Base-by-base conservation (phyloP, 2,797 vertebrate genomes). In the Sciurus carolinensis region DNA sequence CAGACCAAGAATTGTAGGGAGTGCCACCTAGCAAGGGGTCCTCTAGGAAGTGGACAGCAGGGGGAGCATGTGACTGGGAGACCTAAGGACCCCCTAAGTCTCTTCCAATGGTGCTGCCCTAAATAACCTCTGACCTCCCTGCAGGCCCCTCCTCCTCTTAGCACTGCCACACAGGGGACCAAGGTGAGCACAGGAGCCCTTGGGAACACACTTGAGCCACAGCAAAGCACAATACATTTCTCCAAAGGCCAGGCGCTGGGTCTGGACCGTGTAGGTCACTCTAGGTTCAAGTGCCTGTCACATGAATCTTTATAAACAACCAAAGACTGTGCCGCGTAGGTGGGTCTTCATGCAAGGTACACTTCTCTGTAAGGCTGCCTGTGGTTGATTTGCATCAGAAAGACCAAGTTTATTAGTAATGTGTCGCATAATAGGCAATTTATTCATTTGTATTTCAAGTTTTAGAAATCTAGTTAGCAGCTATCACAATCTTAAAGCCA, bases 401-500 rank as follows among this genome's bases (percentile, higher is more conserved):
- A 47, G 33, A 50, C 44, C 83, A 39, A 39, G 20, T 93, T 69
- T 87, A 26, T 62, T 79, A 67, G 54, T 81, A 69, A 39, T 39
- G 26, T 57, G 36, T 76, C 80, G 42, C 44, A 66, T 64, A 87
- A 66, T 28, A 20, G 54, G 24, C 33, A 92, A 59, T 26, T 39
- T 42, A 52, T 4, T 91, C 42, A 22, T 82, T 77, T 79, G 39
- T 71, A 50, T 84, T 90, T 95, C 42, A 90, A 2, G 75, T 94
- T 64, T 92, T 54, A 76, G 77, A 84, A 71, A 66, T 85, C 85
- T 30, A 77, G 11, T 72, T 82, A 95, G 69, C 4, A 69, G 44
- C 17, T 28, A 30, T 73, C 81, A 94, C 57, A 84, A 91, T 59
- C 54, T 52, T 81, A 59, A 92, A 81, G 80, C 18, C 62, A 93